Base-by-base conservation (phyloP, 1,140 invertebrate genomes). In the Ceratoteleas bidentatus region DNA sequence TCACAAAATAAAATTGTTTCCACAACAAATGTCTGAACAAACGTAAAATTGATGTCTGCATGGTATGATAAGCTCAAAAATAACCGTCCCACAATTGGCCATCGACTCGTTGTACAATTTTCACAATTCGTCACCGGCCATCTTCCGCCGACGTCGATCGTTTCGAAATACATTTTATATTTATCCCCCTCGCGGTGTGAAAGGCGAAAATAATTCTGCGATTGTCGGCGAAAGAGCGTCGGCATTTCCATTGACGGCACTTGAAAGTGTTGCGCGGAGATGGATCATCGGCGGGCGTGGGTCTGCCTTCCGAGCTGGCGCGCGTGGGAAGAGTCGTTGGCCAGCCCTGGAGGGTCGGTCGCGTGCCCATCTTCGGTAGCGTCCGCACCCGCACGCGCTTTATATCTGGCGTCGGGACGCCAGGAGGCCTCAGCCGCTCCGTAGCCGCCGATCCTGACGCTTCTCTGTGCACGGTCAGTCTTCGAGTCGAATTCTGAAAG, bases 291-390 rank as follows among this genome's bases (percentile, higher is more conserved):
- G 50, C 61, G 81, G 76, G 85, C 86, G 86, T 87, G 84, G 86
- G 85, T 70, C 72, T 79, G 54, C 65, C 65, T 68, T 61, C 73
- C 73, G 43, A 68, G 74, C 64, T 34, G 32, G 69, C 34, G 38
- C 70, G 85, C 83, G 89, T 90, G 88, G 89, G 88, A 85, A 88
- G 88, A 84, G 54, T 57, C 81, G 84, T 87, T 89, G 88, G 88
- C 87, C 85, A 90, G 85, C 88, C 88, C 88, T 90, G 86, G 88
- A 90, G 83, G 88, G 86, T 89, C 88, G 78, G 78, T 81, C 82
- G 81, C 87, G 88, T 90, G 89, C 88, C 89, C 89, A 90, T 90
- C 86, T 90, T 90, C 85, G 89, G 89, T 90, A 90, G 84, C 89
- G 85, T 84, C 84, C 84, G 66, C 64, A 85, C 66, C 82, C 84